Evolutionary conservation across 2,113 vertebrate species (phyloP).

Genomic region (Mirounga angustirostris): DNA sequence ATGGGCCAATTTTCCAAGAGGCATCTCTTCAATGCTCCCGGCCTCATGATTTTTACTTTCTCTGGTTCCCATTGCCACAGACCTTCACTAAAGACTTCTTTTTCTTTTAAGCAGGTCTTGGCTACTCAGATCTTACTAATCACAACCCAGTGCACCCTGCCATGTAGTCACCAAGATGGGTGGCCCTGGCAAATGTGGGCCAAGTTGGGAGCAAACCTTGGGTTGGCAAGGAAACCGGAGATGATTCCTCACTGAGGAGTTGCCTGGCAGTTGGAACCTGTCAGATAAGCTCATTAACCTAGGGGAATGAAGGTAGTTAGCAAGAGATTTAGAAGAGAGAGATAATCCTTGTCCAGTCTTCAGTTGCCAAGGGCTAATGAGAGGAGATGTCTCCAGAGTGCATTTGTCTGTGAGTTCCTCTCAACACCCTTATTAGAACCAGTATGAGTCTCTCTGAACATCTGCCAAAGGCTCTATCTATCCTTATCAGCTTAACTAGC

Average conservation of each 20-base stretch:
- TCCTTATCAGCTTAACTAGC: constrained; percentile 74
- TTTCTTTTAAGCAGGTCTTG: background rate
- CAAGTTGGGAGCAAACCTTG: constrained; percentile 10
- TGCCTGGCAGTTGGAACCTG: constrained; percentile 20
- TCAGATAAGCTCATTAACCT: constrained; percentile 72
- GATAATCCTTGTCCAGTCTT: constrained; percentile 61
- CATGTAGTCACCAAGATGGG: background rate
- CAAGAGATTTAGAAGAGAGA: constrained; percentile 58
- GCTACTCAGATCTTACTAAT: background rate
- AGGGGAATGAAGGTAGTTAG: constrained; percentile 60
- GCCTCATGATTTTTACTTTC: background rate
- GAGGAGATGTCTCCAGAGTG: constrained; percentile 56
- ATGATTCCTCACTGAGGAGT: background rate
- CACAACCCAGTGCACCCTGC: background rate
- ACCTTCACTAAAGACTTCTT: background rate
- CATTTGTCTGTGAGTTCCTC: constrained; percentile 65
- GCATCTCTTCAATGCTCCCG: background rate
- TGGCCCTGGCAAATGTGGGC: background rate
- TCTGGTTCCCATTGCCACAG: background rate
- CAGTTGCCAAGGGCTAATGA: constrained; percentile 79
- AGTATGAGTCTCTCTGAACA: constrained; percentile 65
- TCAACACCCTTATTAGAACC: constrained; percentile 65
- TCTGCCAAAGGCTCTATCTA: constrained; percentile 59
- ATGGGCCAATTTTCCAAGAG: background rate
- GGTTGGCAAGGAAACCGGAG: background rate